Evolutionary conservation across 2,113 vertebrate species (phyloP), one percentile per base, ranked within the genome.

Genomic region (Aptenodytes patagonicus): DNA sequence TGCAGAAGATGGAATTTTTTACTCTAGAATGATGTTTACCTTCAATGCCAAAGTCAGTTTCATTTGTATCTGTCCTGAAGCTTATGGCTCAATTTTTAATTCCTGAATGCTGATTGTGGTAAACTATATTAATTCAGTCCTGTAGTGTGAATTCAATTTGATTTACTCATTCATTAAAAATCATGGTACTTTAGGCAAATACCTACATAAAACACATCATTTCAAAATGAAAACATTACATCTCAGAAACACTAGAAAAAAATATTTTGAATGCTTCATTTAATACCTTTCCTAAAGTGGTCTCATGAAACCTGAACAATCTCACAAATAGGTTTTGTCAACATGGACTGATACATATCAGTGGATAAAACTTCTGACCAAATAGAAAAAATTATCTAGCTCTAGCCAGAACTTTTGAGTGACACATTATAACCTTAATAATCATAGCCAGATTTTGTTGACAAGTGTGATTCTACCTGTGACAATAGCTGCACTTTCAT

Each of bases 141-240:
- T 82, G 34, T 22, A 83, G 6, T 6, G 4, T 52, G 42, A 91
- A 62, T 75, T n/a, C 26, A 71, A n/a, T 65, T 81, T 91, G n/a
- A 83, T 88, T 88, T 90, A 80, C 29, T 91, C 9, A 42, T 32
- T 94, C 32, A 73, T 83, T 77, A 81, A 88, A 86, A 49, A 73
- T 22, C 22, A 15, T 52, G 15, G 9, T 73, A 46, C 31, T 88
- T 77, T 40, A 49, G 24, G 34, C 54, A 95, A 92, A 89, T 64
- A 81, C 1, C 20, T 87, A n/a, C 10, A 38, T 0, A 18, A 83
- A 89, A 26, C 2, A 4, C n/a, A n/a, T 19, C 0, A 47, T 75
- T 89, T 81, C 36, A 49, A 71, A 83, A 70, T 55, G 13, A 94
- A 87, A 60, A 62, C 3, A 31, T 65, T 86, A 20, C 9, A 17